Base-by-base conservation (phyloP, 2,888 invertebrate species). In the Margaritifera margaritifera region DNA sequence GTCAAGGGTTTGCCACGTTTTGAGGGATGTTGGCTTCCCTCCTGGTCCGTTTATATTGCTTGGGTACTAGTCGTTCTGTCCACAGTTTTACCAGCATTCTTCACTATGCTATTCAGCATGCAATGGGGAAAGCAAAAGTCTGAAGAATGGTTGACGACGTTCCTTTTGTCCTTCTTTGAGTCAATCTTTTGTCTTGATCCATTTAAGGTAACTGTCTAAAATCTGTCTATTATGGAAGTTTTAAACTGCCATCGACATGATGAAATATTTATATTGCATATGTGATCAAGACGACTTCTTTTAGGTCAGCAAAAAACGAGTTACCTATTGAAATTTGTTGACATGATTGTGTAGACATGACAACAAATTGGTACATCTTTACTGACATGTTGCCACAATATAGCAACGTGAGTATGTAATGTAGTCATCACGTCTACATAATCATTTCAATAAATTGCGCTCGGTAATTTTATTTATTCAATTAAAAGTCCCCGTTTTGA, bases 71-170 rank as follows among this genome's bases (percentile, higher is more conserved):
- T 73, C 15, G 18, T 77, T 6, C 60, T 59, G 3, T 68, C 75
- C n/a, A 60, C 70, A 6, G 53, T 72, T 2, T 50, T 72, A 3
- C 68, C 74, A 20, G 77, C 73, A 0, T 80, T 81, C 72, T 80
- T 80, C 61, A 51, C 79, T 22, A 82, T 90, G 82, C 82, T 89
- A 19, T 91, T 89, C 83, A 90, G 89, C 64, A 86, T 91, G 74
- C 78, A 89, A 74, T 91, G 90, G 86, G 90, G 91, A 2, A 88
- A 89, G 74, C 85, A 84, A 59, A 89, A 89, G 66, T 87, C 90
- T 1, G 87, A 88, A 51, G 85, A 88, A 71, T 91, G 91, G 91
- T 82, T 91, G 8, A 84, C 88, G 0, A 84, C 90, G 6, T 86
- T 90, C 69, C 67, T 89, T 22, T 56, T 89, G 20, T 84, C 89